These are phyloP conservation scores for Tachycineta bicolor DNA, from an alignment of 2,113 vertebrate genomes.

Conservation along the genomic window DNA sequence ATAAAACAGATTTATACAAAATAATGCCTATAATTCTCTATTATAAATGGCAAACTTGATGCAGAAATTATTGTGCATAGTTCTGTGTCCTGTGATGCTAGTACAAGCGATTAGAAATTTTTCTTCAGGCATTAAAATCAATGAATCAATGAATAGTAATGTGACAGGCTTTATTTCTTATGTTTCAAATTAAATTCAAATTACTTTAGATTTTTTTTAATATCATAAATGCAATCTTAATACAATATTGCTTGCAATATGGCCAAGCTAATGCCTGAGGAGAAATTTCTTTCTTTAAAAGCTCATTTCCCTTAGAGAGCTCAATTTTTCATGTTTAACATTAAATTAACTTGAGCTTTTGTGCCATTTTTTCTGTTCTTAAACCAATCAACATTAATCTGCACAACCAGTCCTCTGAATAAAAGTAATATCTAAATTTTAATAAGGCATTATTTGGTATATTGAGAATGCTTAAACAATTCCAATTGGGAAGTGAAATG, in stretches of 20 bases:
- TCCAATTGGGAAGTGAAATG: neutral
- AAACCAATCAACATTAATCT: neutral
- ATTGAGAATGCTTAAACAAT: neutral
- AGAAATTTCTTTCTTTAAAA: slow-evolving; percentile 18
- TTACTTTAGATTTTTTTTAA: neutral
- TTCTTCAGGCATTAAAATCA: slow-evolving; percentile 33
- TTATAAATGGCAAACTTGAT: neutral
- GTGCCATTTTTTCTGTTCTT: neutral
- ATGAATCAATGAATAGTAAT: slow-evolving; percentile 38
- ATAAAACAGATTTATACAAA: neutral
- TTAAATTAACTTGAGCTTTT: slow-evolving; percentile 11
- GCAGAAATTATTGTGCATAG: neutral
- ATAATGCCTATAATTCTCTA: neutral
- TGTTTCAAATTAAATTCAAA: slow-evolving; percentile 47
- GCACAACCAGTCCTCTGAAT: neutral
- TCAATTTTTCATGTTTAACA: slow-evolving; percentile 36
- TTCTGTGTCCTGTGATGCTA: neutral
- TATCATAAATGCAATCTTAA: slow-evolving; percentile 28
- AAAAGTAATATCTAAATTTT: neutral
- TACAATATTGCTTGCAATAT: neutral
- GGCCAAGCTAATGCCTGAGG: neutral
- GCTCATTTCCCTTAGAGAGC: neutral
- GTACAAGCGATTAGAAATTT: neutral
- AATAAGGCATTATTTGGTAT: neutral
- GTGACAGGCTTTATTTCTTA: neutral